A percentile compares a stretch with the other conserved stretches of the same genome.
phyloP scores from a whole-genome alignment of 2,113 vertebrate genomes.

The Dipodomys ordii region DNA sequence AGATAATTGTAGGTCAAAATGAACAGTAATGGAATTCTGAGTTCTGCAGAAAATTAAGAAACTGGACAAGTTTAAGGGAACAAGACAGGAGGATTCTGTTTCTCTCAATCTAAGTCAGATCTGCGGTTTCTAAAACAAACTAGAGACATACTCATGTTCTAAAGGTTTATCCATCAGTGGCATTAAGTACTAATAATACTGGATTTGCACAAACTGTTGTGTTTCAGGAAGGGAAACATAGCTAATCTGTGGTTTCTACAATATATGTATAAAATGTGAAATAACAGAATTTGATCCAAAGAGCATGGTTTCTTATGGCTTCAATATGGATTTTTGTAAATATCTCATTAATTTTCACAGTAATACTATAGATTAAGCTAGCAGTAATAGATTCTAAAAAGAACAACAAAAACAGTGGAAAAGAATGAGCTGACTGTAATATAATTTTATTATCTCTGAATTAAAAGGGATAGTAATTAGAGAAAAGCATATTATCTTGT shows the following conservation, averaged over 20 bases:
- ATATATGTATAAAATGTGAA: conserved; percentile 61
- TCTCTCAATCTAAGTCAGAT: conserved; percentile 2
- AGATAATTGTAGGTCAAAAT: conserved; percentile 2
- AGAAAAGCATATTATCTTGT: not conserved
- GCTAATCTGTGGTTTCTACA: conserved; percentile 61
- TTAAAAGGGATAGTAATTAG: not conserved
- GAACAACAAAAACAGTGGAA: not conserved
- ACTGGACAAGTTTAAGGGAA: not conserved
- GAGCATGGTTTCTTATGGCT: conserved; percentile 60
- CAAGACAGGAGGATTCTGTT: not conserved
- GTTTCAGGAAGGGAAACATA: conserved; percentile 38
- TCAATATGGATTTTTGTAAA: conserved; percentile 55
- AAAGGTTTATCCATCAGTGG: not conserved
- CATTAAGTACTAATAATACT: conserved; percentile 3
- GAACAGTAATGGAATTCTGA: not conserved
- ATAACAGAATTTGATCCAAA: conserved; percentile 57
- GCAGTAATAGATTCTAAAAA: not conserved
- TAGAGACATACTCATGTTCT: conserved; percentile 7
- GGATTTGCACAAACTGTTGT: conserved; percentile 26
- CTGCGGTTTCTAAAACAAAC: conserved; percentile 65
- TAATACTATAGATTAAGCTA: not conserved
- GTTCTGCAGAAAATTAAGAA: not conserved
- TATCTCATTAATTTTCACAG: not conserved
- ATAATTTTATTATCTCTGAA: no score
- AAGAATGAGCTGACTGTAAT: not conserved